Conservation (phyloP, 1,140 invertebrate genomes). For the Globodera rostochiensis region DNA sequence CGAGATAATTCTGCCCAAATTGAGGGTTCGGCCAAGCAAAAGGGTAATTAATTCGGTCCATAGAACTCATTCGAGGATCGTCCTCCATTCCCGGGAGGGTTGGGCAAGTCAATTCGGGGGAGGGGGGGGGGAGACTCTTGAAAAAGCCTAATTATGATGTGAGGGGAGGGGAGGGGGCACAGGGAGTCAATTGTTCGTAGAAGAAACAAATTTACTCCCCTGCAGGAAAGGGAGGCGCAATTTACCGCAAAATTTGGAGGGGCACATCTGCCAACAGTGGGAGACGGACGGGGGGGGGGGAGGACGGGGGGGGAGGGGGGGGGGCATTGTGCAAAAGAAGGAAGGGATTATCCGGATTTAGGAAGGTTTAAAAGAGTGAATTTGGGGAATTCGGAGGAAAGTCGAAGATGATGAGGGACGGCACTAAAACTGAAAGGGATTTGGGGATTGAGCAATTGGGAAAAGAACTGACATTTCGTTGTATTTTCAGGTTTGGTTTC, state of each 20-base stretch:
- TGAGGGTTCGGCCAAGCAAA: constrained; percentile 14
- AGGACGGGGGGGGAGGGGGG: too few species aligned
- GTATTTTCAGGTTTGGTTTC: constrained; percentile 56
- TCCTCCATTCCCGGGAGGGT: neutral
- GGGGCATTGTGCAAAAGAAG: neutral
- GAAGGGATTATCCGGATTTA: constrained; percentile 27
- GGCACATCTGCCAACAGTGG: constrained; percentile 28
- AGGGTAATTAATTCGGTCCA: constrained; percentile 33
- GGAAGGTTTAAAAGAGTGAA: constrained; percentile 1
- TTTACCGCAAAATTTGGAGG: constrained; percentile 30
- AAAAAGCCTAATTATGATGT: constrained; percentile 19
- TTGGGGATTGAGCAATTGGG: neutral
- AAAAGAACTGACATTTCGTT: constrained; percentile 5
- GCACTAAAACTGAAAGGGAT: neutral
- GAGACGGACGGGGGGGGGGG: neutral
- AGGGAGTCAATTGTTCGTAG: constrained; percentile 19
- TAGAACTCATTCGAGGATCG: constrained; percentile 5
- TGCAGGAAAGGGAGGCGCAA: constrained; percentile 14
- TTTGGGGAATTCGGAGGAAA: constrained; percentile 1
- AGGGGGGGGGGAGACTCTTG: neutral
- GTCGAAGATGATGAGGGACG: neutral
- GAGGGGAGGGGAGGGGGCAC: neutral
- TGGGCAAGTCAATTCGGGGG: constrained; percentile 5
- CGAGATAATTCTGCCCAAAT: constrained; percentile 2
- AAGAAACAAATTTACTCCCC: neutral